Evolutionary conservation across 2,113 vertebrate species (phyloP).

Genomic region (Rana temporaria): DNA sequence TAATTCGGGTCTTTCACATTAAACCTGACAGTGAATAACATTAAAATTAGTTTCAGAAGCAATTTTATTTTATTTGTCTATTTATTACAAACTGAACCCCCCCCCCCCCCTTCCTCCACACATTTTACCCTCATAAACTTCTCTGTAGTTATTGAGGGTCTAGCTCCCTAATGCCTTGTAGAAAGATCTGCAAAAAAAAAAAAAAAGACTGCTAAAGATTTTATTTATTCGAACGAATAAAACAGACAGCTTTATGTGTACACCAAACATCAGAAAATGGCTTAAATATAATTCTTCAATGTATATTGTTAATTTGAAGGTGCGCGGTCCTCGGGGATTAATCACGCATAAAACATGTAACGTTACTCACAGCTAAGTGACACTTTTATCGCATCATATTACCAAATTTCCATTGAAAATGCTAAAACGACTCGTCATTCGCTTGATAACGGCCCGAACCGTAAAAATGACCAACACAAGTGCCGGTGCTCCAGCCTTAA

Average conservation of each 20-base stretch:
- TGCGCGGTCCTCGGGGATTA: constrained; percentile 80
- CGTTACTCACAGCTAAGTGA: constrained; percentile 81
- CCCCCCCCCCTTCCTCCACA: not conserved
- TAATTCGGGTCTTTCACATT: not conserved
- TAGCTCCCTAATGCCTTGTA: constrained; percentile 37
- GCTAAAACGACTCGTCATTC: constrained; percentile 87
- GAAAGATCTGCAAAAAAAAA: constrained; percentile 28
- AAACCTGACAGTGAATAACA: not conserved
- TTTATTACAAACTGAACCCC: not conserved
- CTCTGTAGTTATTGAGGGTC: constrained; percentile 5
- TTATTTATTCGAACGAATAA: constrained; percentile 61
- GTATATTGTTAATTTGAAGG: constrained; percentile 82
- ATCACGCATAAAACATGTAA: constrained; percentile 81
- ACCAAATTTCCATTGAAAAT: constrained; percentile 79
- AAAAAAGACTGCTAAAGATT: constrained; percentile 26
- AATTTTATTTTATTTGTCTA: not conserved
- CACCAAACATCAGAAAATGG: constrained; percentile 62
- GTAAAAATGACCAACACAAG: constrained; percentile 84
- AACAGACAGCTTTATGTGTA: constrained; percentile 47
- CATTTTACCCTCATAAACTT: not conserved
- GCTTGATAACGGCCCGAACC: constrained; percentile 78
- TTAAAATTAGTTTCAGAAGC: not conserved
- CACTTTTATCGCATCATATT: constrained; percentile 85
- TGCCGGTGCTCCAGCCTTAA: constrained; percentile 87
- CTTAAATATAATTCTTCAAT: constrained; percentile 66